Base-by-base conservation (phyloP, 2,797 vertebrate genomes). In the Tragopan temminckii region DNA sequence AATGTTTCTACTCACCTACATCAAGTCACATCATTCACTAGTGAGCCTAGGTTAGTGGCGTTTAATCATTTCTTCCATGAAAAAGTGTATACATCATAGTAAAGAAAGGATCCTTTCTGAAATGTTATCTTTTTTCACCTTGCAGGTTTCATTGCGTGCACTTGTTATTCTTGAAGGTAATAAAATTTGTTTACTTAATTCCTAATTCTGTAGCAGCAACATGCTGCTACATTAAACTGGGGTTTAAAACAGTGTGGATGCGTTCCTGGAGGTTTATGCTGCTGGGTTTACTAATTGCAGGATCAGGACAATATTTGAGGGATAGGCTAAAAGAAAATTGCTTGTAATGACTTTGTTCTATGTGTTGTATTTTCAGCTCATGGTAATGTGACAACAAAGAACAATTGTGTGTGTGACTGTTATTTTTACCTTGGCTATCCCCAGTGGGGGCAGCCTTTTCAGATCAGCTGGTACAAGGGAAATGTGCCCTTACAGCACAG, bases 31-130 rank as follows among this genome's bases (percentile, higher is more conserved):
- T 42, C 3, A 11, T 36, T 85, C 48, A 31, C 16, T 59, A 45
- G 33, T 21, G 25, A 45, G 29, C 70, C 29, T 58, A 53, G 77
- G 19, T 11, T 70, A 72, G 31, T 1, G 2, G 25, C 12, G 64
- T 77, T 79, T 80, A 76, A 72, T 88, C 57, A 52, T 55, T 71
- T 85, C 13, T 59, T 61, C 27, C 24, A 12, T 85, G 31, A 70
- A 58, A 14, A 61, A 74, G 20, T 57, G 11, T 58, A 36, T 29
- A 14, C 3, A 4, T 71, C 72, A 80, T 9, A 67, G 25, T 71
- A 66, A 93, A 85, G 67, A 58, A 93, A 92, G 57, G 68, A 59
- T 80, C 25, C 27, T n/a, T 62, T 90, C 45, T 83, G n/a, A 85
- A 83, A n/a, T 29, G 69, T 46, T 80, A 67, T 40, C 12, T 43